Evolutionary conservation across 2,797 vertebrate genomes (phyloP).

Genomic region (Phaenicophaeus curvirostris): DNA sequence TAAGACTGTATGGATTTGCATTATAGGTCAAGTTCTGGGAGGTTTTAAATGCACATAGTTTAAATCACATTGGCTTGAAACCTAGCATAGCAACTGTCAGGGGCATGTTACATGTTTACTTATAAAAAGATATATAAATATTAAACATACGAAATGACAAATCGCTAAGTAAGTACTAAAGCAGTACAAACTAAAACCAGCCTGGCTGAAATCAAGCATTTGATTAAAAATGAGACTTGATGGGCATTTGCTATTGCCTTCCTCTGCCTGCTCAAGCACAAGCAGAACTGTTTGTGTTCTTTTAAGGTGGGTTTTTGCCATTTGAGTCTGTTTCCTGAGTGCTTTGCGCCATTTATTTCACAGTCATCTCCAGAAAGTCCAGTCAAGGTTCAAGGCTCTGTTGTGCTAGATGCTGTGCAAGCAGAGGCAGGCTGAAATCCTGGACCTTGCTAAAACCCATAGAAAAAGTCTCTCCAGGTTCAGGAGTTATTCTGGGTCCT

Average conservation of each 20-base stretch:
- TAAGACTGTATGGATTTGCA: conserved; percentile 78
- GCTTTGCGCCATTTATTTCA: not conserved
- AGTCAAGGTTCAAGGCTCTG: not conserved
- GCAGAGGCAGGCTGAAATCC: conserved; percentile 29
- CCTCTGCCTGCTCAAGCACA: not conserved
- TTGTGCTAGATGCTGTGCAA: not conserved
- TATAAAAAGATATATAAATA: not conserved
- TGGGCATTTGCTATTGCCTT: not conserved
- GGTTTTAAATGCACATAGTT: conserved; percentile 72
- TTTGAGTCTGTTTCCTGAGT: not conserved
- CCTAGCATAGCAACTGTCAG: conserved; percentile 46
- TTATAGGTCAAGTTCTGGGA: conserved; percentile 76
- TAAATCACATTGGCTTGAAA: conserved; percentile 66
- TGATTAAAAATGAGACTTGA: conserved; percentile 19
- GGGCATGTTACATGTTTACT: conserved; percentile 39
- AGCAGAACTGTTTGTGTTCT: not conserved
- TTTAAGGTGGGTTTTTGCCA: not conserved
- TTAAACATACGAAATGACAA: not conserved
- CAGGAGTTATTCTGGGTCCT: not conserved
- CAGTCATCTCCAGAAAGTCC: not conserved
- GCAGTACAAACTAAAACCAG: conserved; percentile 34
- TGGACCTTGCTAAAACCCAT: not conserved
- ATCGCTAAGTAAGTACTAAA: not conserved
- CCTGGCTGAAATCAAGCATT: conserved; percentile 38
- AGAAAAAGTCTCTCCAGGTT: not conserved